These are phyloP conservation scores for Drosophila lini DNA, from an alignment of 1,140 invertebrate genomes.

Conservation along the genomic window DNA sequence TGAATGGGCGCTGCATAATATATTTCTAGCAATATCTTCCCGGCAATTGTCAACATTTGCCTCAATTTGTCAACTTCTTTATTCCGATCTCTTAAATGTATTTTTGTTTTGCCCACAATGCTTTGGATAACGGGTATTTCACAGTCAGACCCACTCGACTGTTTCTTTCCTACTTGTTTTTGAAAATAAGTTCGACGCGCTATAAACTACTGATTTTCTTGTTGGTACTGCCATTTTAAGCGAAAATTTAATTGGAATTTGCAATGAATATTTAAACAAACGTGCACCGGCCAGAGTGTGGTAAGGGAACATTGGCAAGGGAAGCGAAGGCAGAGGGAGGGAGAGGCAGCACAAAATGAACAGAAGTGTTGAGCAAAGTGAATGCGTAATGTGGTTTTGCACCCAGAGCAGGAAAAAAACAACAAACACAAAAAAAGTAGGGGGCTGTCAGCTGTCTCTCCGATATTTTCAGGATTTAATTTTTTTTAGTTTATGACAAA, in stretches of 20 bases:
- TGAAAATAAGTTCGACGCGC: constrained; percentile 21
- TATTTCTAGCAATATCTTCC: background rate
- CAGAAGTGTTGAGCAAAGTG: constrained; percentile 77
- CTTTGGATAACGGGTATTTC: background rate
- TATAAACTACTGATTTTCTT: constrained; percentile 44
- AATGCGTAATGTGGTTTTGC: constrained; percentile 68
- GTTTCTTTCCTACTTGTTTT: background rate
- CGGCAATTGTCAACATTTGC: background rate
- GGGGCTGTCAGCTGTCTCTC: constrained; percentile 38
- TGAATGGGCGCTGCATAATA: background rate
- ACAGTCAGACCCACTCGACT: background rate
- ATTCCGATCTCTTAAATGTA: background rate
- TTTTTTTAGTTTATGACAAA: background rate
- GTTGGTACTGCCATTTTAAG: constrained; percentile 77
- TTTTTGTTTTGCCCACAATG: background rate
- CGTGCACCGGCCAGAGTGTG: constrained; percentile 35
- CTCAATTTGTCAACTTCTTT: background rate
- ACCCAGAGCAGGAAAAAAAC: constrained; percentile 15
- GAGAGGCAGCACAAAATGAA: constrained; percentile 64
- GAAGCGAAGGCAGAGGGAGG: constrained; percentile 11
- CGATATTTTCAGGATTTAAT: constrained; percentile 2
- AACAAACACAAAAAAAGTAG: background rate
- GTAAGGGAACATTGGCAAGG: background rate
- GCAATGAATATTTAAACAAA: constrained; percentile 77
- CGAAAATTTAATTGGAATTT: constrained; percentile 77